Percentiles rank a stretch among this genome's conserved stretches.
Conservation (phyloP, 2,888 invertebrate genomes). For the Tetheella fluctuosa region DNA sequence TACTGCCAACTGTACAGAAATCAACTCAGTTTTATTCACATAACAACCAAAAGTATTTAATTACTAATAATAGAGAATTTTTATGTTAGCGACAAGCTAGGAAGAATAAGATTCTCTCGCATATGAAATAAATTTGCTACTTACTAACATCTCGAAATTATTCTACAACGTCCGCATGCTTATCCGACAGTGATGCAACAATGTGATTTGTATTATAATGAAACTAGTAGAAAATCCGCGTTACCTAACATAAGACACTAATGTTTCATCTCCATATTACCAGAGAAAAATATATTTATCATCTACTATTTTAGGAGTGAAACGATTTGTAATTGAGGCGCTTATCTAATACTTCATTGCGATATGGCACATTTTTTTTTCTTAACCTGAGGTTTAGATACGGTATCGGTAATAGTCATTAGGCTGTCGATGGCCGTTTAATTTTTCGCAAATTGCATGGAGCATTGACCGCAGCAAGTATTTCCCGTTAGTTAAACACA, state of each 20-base stretch:
- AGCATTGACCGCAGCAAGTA: conserved; percentile 29
- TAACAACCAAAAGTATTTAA: too few relatives aligned
- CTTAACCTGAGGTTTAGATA: neutral
- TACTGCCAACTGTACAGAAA: neutral
- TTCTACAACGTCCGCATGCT: too few relatives aligned
- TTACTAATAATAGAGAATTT: neutral
- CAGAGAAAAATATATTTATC: too few relatives aligned
- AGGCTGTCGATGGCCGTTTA: neutral
- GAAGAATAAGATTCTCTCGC: neutral
- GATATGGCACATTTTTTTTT: neutral
- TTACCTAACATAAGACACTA: neutral
- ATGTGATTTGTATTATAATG: too few relatives aligned
- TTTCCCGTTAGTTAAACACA: conserved; percentile 36
- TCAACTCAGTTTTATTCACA: too few relatives aligned
- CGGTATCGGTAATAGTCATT: neutral
- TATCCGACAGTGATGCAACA: too few relatives aligned
- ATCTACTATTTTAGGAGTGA: neutral
- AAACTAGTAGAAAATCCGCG: neutral
- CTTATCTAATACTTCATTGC: neutral
- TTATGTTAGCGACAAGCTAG: neutral
- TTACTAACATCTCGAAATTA: neutral
- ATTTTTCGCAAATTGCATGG: conserved; percentile 12
- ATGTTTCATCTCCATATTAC: too few relatives aligned
- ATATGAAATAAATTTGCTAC: neutral
- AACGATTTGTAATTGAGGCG: neutral